Evolutionary conservation across 2,797 vertebrate genomes (phyloP).

Genomic region (Lithobates sylvaticus): DNA sequence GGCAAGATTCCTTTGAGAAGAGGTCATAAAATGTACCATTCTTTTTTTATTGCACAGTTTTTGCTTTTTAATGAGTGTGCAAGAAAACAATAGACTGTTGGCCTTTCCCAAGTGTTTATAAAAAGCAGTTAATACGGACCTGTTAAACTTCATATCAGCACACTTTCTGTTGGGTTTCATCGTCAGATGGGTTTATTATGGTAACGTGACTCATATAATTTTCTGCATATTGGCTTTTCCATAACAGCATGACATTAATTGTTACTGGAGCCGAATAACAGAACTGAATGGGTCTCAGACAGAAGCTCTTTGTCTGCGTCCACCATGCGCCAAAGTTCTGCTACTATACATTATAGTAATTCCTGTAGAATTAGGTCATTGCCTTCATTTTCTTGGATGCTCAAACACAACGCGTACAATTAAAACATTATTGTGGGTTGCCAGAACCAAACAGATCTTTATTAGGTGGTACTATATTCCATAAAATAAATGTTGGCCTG

Average conservation of each 20-base stretch:
- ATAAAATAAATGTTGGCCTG: constrained; percentile 46
- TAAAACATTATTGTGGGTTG: constrained; percentile 43
- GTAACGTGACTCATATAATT: constrained; percentile 41
- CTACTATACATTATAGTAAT: constrained; percentile 46
- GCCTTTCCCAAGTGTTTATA: constrained; percentile 47
- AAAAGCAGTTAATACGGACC: constrained; percentile 35
- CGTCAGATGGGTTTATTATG: constrained; percentile 41
- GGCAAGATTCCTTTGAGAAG: constrained; percentile 26
- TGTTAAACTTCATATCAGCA: constrained; percentile 37
- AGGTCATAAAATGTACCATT: constrained; percentile 34
- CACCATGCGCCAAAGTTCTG: constrained; percentile 41
- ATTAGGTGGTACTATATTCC: constrained; percentile 51
- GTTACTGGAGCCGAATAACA: constrained; percentile 25
- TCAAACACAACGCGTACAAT: constrained; percentile 32
- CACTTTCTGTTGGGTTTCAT: constrained; percentile 39
- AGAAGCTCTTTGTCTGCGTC: constrained; percentile 39
- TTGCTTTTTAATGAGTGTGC: constrained; percentile 19
- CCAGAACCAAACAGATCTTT: constrained; percentile 44
- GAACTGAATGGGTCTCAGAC: constrained; percentile 28
- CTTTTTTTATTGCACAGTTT: neutral
- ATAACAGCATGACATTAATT: constrained; percentile 37
- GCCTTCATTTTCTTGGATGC: constrained; percentile 23
- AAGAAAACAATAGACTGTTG: constrained; percentile 48
- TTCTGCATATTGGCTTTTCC: constrained; percentile 46
- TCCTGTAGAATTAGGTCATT: constrained; percentile 42